Conservation (phyloP, 2,888 invertebrate genomes). For the Nomada hirtipes region DNA sequence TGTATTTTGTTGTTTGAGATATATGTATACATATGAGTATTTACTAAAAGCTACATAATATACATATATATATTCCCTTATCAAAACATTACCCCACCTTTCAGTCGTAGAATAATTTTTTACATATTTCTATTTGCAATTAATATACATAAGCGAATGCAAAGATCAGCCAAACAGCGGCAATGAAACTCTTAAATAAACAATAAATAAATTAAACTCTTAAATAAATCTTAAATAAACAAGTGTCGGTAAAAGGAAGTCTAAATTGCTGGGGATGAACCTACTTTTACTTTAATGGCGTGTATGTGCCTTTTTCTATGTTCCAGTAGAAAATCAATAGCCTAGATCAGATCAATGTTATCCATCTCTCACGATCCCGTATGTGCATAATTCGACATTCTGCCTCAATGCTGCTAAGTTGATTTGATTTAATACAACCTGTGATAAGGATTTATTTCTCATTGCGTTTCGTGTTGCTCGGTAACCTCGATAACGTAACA, state of each 20-base stretch:
- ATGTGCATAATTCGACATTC: background rate
- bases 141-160: too few relatives aligned
- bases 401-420: constrained; percentile 2
- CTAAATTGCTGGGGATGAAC: background rate
- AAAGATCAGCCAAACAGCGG: too few relatives aligned
- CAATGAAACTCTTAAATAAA: background rate
- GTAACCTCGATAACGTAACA: background rate
- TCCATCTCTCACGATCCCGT: constrained; percentile 25
- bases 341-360: constrained; percentile 22
- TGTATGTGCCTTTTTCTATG: background rate
- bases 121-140: too few relatives aligned
- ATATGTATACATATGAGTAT: too few relatives aligned
- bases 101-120: too few relatives aligned
- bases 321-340: background rate
- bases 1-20: too few relatives aligned
- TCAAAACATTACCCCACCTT: too few relatives aligned
- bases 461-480: background rate
- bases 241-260: background rate
- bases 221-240: background rate
- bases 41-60: too few relatives aligned
- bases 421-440: constrained; percentile 4
- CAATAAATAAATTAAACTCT: too few relatives aligned
- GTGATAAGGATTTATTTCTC: constrained; percentile 1
- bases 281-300: background rate
- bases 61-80: too few relatives aligned